A percentile compares a stretch with the other conserved stretches of the same genome.
These are phyloP conservation scores for Rachycentron canadum DNA, from an alignment of 2,797 vertebrate genomes.

Conservation along the genomic window DNA sequence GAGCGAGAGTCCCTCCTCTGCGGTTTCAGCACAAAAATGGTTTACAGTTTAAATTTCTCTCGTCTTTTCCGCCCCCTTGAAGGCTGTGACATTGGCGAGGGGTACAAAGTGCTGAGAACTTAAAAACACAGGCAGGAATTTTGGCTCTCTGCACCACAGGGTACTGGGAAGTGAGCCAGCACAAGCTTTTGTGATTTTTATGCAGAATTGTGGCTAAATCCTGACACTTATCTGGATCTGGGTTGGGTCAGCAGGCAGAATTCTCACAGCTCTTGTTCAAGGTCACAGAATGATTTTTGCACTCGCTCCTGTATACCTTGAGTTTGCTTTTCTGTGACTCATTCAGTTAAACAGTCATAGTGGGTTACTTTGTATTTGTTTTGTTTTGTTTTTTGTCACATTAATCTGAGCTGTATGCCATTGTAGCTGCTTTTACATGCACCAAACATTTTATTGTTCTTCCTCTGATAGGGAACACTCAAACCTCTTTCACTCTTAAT, in stretches of 20 bases:
- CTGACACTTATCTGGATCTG: constrained; percentile 76
- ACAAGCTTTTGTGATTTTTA: constrained; percentile 77
- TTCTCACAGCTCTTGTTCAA: constrained; percentile 72
- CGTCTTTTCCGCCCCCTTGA: constrained; percentile 73
- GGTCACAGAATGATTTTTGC: constrained; percentile 62
- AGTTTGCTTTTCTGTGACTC: constrained; percentile 28
- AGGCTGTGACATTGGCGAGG: constrained; percentile 80
- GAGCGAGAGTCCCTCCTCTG: constrained; percentile 71
- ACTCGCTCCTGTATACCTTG: constrained; percentile 13
- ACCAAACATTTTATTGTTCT: constrained; percentile 1
- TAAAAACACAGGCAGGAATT: constrained; percentile 78
- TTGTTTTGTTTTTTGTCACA: background rate
- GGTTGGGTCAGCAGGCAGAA: constrained; percentile 66
- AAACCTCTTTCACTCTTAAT: constrained; percentile 23
- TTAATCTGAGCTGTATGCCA: constrained; percentile 1
- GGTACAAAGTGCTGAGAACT: constrained; percentile 82
- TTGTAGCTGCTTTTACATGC: background rate
- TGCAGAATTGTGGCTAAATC: constrained; percentile 76
- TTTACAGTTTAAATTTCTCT: constrained; percentile 77
- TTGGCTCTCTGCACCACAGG: constrained; percentile 72
- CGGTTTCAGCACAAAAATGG: constrained; percentile 71
- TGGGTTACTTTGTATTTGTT: background rate
- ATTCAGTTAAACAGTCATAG: constrained; percentile 19
- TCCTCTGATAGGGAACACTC: constrained; percentile 10
- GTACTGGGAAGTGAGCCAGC: constrained; percentile 82